Percentiles rank a stretch among this genome's conserved stretches.
Evolutionary conservation across 2,113 vertebrate genomes (phyloP).

Genomic region (Epinephelus fuscoguttatus): DNA sequence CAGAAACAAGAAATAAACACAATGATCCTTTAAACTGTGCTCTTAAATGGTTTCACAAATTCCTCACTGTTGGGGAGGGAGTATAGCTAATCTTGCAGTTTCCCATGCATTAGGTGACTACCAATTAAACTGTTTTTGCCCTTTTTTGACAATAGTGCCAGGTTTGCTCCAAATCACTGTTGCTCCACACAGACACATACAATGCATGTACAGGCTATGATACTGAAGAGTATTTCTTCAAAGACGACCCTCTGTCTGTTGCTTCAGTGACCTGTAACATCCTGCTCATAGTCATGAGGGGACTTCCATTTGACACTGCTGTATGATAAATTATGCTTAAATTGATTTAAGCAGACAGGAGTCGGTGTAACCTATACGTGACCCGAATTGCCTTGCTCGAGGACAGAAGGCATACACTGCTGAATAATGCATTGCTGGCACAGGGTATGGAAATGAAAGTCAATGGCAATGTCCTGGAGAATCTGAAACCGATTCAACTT

Average conservation of each 20-base stretch:
- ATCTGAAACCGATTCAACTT: slow-evolving; percentile 29
- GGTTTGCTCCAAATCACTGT: background rate
- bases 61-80: background rate
- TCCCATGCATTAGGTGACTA: background rate
- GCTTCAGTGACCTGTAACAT: slow-evolving; percentile 19
- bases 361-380: slow-evolving; percentile 28
- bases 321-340: slow-evolving; percentile 29
- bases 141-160: background rate
- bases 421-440: slow-evolving; percentile 63
- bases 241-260: slow-evolving; percentile 1
- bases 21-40: too few relatives aligned
- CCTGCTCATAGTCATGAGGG: slow-evolving; percentile 3
- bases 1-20: too few relatives aligned
- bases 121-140: background rate
- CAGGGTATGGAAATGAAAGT: slow-evolving; percentile 43
- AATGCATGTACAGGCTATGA: background rate
- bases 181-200: background rate
- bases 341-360: slow-evolving; percentile 44
- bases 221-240: slow-evolving; percentile 3
- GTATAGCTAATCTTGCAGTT: background rate
- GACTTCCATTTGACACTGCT: slow-evolving; percentile 16
- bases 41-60: too few relatives aligned
- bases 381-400: slow-evolving; percentile 14
- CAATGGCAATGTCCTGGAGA: slow-evolving; percentile 24
- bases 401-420: slow-evolving; percentile 8